Evolutionary conservation across 2,888 invertebrate genomes (phyloP).

Genomic region (Agrenia bidenticulata): DNA sequence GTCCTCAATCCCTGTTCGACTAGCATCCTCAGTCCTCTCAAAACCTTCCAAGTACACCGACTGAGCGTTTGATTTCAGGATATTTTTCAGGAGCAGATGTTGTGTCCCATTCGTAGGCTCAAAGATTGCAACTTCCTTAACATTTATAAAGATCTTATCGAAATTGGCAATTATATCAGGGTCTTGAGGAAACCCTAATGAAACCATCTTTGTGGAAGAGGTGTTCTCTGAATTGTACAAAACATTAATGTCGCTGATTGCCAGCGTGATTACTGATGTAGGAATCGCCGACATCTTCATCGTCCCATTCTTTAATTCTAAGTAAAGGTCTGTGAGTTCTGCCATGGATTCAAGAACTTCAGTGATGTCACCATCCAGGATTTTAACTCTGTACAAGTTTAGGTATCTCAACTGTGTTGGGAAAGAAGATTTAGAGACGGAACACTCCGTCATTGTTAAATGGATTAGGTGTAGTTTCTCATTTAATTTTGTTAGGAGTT

Average conservation of each 20-base stretch:
- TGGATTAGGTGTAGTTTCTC: not conserved
- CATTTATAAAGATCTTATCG: slow-evolving; percentile 14
- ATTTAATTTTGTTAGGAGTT: slow-evolving; percentile 4
- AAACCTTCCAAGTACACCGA: slow-evolving; percentile 21
- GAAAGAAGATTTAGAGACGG: slow-evolving; percentile 1
- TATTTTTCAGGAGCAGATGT: slow-evolving; percentile 16
- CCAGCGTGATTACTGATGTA: slow-evolving; percentile 8
- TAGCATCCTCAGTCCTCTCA: not conserved
- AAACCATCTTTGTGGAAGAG: not conserved
- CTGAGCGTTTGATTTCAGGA: slow-evolving; percentile 12
- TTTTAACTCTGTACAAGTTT: slow-evolving; percentile 20
- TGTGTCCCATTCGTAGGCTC: slow-evolving; percentile 15
- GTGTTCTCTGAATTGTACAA: not conserved
- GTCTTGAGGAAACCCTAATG: slow-evolving; percentile 8
- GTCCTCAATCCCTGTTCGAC: not conserved
- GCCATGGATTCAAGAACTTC: not conserved
- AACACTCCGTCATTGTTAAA: slow-evolving; percentile 25
- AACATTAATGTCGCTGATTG: slow-evolving; percentile 15
- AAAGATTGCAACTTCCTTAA: slow-evolving; percentile 17
- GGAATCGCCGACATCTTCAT: slow-evolving; percentile 16
- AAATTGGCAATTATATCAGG: slow-evolving; percentile 15
- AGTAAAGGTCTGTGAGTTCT: not conserved
- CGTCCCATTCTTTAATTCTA: slow-evolving; percentile 14
- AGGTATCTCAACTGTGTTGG: slow-evolving; percentile 15
- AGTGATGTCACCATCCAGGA: not conserved